Evolutionary conservation across 2,113 vertebrate genomes (phyloP).

Genomic region (Ochotona curzoniae): DNA sequence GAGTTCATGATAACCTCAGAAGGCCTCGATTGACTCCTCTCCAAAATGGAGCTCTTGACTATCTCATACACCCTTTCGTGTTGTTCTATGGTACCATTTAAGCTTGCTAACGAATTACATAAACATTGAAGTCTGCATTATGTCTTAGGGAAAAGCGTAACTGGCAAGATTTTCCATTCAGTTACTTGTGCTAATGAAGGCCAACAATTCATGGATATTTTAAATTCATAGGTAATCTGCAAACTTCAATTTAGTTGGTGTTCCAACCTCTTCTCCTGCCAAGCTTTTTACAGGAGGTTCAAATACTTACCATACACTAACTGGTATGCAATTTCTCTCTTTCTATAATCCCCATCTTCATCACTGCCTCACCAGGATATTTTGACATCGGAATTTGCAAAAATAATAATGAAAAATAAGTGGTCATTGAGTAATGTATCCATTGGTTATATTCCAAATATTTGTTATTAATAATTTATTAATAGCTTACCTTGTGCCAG

Average conservation of each 20-base stretch:
- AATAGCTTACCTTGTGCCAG: not conserved
- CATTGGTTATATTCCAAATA: not conserved
- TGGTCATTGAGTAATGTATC: not conserved
- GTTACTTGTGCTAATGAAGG: constrained; percentile 78
- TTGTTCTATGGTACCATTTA: constrained; percentile 49
- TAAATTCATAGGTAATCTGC: constrained; percentile 79
- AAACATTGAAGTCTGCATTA: constrained; percentile 69
- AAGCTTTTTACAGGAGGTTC: constrained; percentile 65
- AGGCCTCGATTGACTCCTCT: constrained; percentile 42
- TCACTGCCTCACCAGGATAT: not conserved
- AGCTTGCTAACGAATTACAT: constrained; percentile 73
- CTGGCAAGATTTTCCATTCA: constrained; percentile 79
- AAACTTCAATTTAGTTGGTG: constrained; percentile 79
- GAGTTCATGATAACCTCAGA: constrained; percentile 6
- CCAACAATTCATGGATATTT: constrained; percentile 76
- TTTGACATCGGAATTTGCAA: constrained; percentile 20
- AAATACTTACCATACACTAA: constrained; percentile 61
- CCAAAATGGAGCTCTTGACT: constrained; percentile 61
- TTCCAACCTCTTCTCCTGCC: constrained; percentile 67
- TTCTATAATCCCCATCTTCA: constrained; percentile 14
- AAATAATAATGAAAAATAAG: constrained; percentile 40
- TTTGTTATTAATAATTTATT: not conserved
- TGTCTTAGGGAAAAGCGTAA: constrained; percentile 73
- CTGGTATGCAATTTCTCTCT: constrained; percentile 47
- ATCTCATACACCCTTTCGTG: constrained; percentile 2